Evolutionary conservation across 1,140 invertebrate genomes (phyloP), one percentile per base, ranked within the genome.

Genomic region (Apis florea): DNA sequence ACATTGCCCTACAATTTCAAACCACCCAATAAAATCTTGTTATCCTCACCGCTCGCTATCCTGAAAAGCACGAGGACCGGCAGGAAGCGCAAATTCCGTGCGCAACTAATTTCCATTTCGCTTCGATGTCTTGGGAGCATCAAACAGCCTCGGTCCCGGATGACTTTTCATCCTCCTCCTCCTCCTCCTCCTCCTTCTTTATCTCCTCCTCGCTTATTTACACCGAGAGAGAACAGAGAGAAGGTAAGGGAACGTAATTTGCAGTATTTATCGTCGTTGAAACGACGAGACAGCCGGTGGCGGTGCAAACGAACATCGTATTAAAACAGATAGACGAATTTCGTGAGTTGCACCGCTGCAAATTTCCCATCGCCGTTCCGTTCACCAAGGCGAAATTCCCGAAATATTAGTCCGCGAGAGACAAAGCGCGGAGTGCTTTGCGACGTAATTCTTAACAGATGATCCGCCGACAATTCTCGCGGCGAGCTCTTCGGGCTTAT

Each of bases 391-490:
- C 24, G 26, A 54, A 71, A 79, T 63, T 79, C 26, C 77, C 19
- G 31, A 63, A 68, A 79, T 61, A 79, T 71, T 79, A 72, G 58
- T 71, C 49, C 56, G 47, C 49, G 77, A 47, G 77, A 47, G 72
- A 79, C 77, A 79, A 71, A 58, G 63, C 76, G 56, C 40, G 51
- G 51, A 85, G 74, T 77, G 78, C 84, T 85, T 81, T 69, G 67
- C 71, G 78, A 59, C 66, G 71, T 78, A 40, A 76, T 74, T 79
- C 83, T 72, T 66, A 78, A 73, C 40, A 58, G 78, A 85, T 85
- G 78, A 85, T 85, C 83, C 69, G 66, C 83, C 83, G 31, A 59
- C 83, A 76, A 73, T 73, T 53, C 78, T 71, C 54, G 51, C 53
- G 58, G 69, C 40, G 61, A 85, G 85, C 59, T 31, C 31, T 2